Evolutionary conservation across 2,113 vertebrate species (phyloP).

Genomic region (Oxygymnocypris stewartii): DNA sequence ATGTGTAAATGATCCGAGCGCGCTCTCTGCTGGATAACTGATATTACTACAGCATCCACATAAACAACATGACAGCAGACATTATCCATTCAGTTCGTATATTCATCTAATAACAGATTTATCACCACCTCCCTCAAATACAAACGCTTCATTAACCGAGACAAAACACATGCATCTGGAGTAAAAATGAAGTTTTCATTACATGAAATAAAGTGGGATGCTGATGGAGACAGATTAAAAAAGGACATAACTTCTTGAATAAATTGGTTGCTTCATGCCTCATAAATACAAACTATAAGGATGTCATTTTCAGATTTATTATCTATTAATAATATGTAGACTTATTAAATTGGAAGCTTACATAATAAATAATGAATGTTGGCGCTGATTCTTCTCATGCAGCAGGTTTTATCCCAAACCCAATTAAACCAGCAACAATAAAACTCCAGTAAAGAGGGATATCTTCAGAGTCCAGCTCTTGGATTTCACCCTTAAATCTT

Average conservation of each 20-base stretch:
- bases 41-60: background rate
- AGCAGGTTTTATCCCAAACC: constrained; percentile 28
- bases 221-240: constrained; percentile 53
- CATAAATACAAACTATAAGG: constrained; percentile 63
- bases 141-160: constrained; percentile 42
- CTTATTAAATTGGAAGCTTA: constrained; percentile 45
- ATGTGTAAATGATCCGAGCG: background rate
- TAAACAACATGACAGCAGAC: background rate
- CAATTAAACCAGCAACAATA: constrained; percentile 57
- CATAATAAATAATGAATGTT: constrained; percentile 44
- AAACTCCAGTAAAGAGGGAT: constrained; percentile 55
- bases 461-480: constrained; percentile 65
- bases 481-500: constrained; percentile 65
- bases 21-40: constrained; percentile 53
- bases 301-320: constrained; percentile 65
- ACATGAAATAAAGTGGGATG: constrained; percentile 58
- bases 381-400: constrained; percentile 33
- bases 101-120: constrained; percentile 26
- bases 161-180: constrained; percentile 53
- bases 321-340: constrained; percentile 54
- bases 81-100: background rate
- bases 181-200: constrained; percentile 58
- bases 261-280: constrained; percentile 64
- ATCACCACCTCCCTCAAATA: constrained; percentile 1
- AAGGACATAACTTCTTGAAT: constrained; percentile 62